Evolutionary conservation across 2,113 vertebrate species (phyloP).

Genomic region (Nesogale talazaci): DNA sequence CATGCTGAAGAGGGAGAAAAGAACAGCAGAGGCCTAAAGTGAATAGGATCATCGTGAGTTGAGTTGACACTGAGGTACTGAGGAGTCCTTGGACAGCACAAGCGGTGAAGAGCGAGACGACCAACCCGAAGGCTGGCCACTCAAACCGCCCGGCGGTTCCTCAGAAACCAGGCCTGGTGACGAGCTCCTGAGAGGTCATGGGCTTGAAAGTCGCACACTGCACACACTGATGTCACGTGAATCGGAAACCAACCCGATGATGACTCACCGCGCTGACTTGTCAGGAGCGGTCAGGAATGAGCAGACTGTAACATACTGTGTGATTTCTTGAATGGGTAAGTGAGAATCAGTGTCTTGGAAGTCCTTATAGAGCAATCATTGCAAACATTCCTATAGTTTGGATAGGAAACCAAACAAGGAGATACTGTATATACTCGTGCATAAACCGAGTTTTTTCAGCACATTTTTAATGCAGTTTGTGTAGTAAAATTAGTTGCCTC

Average conservation of each 20-base stretch:
- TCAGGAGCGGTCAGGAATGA: not conserved
- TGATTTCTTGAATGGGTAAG: not conserved
- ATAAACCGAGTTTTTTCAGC: no score
- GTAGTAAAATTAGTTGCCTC: no score
- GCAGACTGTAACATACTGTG: not conserved
- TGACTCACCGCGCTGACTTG: no score
- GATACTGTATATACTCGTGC: no score
- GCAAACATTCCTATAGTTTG: not conserved
- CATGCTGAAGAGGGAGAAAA: not conserved
- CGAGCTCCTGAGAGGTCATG: not conserved
- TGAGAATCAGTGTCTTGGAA: not conserved
- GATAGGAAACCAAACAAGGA: conserved; percentile 3
- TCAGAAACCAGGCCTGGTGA: not conserved
- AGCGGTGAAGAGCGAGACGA: not conserved
- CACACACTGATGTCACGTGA: not conserved
- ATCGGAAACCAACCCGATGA: no score
- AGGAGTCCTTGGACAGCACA: not conserved
- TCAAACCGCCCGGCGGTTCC: not conserved
- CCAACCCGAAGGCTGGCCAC: not conserved
- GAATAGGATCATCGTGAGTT: no score
- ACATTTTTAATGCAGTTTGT: no score
- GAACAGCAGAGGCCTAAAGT: not conserved
- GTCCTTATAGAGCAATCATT: not conserved
- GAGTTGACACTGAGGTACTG: not conserved
- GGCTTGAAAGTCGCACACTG: not conserved